Evolutionary conservation across 2,888 invertebrate genomes (phyloP).

Genomic region (Ommatoiulus sabulosus): DNA sequence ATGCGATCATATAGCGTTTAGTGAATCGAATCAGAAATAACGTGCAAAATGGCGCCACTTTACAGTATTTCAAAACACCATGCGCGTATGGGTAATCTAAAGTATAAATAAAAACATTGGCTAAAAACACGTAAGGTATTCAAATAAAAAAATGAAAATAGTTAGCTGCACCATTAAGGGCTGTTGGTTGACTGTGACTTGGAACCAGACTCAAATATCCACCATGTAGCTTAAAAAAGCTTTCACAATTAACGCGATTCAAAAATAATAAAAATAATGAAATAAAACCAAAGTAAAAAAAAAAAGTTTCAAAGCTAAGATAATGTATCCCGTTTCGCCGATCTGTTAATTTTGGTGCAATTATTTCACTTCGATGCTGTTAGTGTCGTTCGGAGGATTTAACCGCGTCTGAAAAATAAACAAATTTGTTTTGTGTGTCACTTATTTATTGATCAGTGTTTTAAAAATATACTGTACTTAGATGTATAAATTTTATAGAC

Average conservation of each 20-base stretch:
- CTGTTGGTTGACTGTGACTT: slow-evolving; percentile 26
- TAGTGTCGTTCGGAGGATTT: slow-evolving; percentile 72
- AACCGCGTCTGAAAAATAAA: slow-evolving; percentile 74
- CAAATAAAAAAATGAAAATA: slow-evolving; percentile 17
- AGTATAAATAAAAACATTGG: slow-evolving; percentile 6
- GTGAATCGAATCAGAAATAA: not conserved
- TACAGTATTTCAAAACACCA: no score
- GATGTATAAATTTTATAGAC: no score
- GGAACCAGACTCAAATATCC: not conserved
- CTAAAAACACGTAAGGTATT: not conserved
- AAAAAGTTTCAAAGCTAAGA: slow-evolving; percentile 31
- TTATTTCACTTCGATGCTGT: slow-evolving; percentile 55
- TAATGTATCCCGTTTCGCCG: not conserved
- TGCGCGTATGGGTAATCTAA: not conserved
- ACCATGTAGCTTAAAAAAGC: not conserved
- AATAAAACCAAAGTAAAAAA: not conserved
- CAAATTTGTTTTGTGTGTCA: slow-evolving; percentile 42
- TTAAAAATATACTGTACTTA: no score
- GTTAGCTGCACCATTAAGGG: slow-evolving; percentile 56
- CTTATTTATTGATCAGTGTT: not conserved
- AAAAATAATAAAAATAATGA: not conserved
- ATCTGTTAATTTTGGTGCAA: not conserved
- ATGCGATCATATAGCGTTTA: not conserved
- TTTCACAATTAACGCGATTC: not conserved
- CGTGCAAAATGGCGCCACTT: not conserved